These are phyloP conservation scores for Allochrocebus solatus DNA, from an alignment of 2,797 vertebrate genomes.

Conservation along the genomic window DNA sequence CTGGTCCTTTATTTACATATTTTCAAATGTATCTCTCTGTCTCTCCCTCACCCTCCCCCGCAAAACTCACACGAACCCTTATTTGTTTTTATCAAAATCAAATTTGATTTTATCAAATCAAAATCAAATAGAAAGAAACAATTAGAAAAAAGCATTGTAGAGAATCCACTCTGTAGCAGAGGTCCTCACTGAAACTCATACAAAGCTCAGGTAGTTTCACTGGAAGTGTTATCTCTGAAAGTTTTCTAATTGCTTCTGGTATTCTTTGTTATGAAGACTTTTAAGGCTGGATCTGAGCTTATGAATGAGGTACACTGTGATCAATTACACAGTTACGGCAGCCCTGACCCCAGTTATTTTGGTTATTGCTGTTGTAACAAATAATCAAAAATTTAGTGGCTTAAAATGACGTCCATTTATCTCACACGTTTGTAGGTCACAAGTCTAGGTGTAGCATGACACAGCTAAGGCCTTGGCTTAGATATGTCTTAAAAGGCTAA, in stretches of 20 bases:
- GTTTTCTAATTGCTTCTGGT: not conserved
- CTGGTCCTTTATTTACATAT: not conserved
- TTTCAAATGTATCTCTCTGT: not conserved
- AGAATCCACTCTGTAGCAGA: not conserved
- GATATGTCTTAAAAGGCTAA: not conserved
- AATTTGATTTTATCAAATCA: not conserved
- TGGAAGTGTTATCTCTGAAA: not conserved
- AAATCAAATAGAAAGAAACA: not conserved
- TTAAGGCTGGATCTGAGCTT: not conserved
- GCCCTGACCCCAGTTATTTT: not conserved
- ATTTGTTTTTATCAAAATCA: not conserved
- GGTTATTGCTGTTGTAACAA: not conserved
- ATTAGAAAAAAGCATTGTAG: not conserved
- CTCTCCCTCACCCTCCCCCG: accelerated
- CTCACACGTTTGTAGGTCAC: not conserved
- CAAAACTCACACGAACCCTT: not conserved
- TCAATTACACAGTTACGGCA: not conserved
- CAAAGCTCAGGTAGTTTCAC: not conserved
- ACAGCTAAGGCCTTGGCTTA: not conserved
- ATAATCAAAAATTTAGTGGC: not conserved
- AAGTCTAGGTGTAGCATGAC: not conserved
- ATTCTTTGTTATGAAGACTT: not conserved
- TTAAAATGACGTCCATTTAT: not conserved
- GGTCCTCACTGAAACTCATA: too few relatives aligned
- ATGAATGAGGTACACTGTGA: not conserved